Percentiles rank a stretch among this genome's conserved stretches.
Evolutionary conservation across 2,888 invertebrate species (phyloP).

Genomic region (Philereme vetulata): DNA sequence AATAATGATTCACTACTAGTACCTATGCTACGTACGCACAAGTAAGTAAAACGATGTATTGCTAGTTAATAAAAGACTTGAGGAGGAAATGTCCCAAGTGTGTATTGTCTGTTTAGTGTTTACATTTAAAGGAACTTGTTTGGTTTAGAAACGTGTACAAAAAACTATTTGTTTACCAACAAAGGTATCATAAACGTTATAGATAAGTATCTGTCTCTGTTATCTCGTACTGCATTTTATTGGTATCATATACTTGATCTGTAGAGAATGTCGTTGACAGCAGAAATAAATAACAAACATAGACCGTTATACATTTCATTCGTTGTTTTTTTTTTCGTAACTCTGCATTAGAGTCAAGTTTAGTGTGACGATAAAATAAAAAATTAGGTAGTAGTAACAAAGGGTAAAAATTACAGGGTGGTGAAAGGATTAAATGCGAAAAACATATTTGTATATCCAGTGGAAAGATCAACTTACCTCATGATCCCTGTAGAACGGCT

Average conservation of each 20-base stretch:
- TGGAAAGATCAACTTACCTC: slow-evolving; percentile 85
- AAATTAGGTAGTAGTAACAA: slow-evolving; percentile 2
- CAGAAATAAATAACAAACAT: too few species aligned
- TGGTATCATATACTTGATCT: not conserved
- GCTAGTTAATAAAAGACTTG: not conserved
- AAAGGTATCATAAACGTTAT: slow-evolving; percentile 55
- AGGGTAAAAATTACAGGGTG: not conserved
- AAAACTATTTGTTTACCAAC: slow-evolving; percentile 43
- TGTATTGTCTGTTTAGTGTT: not conserved
- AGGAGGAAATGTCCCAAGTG: not conserved
- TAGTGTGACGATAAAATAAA: too few species aligned
- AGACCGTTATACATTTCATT: too few species aligned
- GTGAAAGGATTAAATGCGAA: too few species aligned
- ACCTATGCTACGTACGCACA: too few species aligned
- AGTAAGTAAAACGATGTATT: slow-evolving; percentile 2
- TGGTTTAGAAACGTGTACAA: slow-evolving; percentile 23
- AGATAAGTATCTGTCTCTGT: slow-evolving; percentile 45
- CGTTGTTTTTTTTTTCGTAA: too few species aligned
- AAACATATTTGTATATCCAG: slow-evolving; percentile 2
- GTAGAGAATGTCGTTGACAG: too few species aligned
- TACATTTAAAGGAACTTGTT: slow-evolving; percentile 2
- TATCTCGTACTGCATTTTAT: slow-evolving; percentile 42
- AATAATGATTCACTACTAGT: too few species aligned
- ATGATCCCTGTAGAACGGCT: slow-evolving; percentile 97
- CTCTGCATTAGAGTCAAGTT: too few species aligned